Percentiles rank a stretch among this genome's conserved stretches.
Evolutionary conservation across 1,140 invertebrate genomes (phyloP).

Genomic region (Dendroctonus ponderosae): DNA sequence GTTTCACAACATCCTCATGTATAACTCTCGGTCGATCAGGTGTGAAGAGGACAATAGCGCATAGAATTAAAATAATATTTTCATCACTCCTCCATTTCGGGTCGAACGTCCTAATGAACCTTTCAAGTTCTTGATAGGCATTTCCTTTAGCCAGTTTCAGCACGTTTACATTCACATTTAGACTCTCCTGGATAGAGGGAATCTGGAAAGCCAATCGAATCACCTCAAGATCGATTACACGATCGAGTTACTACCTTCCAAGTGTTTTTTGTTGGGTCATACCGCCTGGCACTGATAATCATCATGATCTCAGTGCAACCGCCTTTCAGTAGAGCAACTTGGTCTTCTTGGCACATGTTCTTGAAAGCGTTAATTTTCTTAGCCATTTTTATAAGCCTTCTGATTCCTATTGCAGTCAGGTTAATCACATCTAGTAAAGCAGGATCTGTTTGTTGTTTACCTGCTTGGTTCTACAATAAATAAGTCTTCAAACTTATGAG

Average conservation of each 20-base stretch:
- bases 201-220: conserved; percentile 55
- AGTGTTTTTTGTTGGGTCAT: conserved; percentile 77
- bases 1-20: conserved; percentile 79
- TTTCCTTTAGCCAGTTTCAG: conserved; percentile 84
- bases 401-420: conserved; percentile 85
- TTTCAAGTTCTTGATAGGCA: conserved; percentile 79
- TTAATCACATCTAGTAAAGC: conserved; percentile 81
- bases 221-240: not conserved
- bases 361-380: conserved; percentile 87
- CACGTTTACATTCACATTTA: conserved; percentile 78
- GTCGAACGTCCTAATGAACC: conserved; percentile 79
- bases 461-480: conserved; percentile 12
- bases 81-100: conserved; percentile 78
- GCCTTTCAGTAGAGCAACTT: conserved; percentile 85
- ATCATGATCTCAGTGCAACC: conserved; percentile 92
- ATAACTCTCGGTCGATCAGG: conserved; percentile 77
- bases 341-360: conserved; percentile 88
- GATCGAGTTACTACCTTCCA: conserved; percentile 68
- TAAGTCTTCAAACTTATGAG: not conserved
- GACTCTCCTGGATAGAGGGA: conserved; percentile 70
- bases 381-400: conserved; percentile 87
- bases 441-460: conserved; percentile 56
- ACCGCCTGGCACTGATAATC: conserved; percentile 81
- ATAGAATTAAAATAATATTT: conserved; percentile 84
- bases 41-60: conserved; percentile 85